Base-by-base conservation (phyloP, 2,113 vertebrate species). In the Albula goreensis region DNA sequence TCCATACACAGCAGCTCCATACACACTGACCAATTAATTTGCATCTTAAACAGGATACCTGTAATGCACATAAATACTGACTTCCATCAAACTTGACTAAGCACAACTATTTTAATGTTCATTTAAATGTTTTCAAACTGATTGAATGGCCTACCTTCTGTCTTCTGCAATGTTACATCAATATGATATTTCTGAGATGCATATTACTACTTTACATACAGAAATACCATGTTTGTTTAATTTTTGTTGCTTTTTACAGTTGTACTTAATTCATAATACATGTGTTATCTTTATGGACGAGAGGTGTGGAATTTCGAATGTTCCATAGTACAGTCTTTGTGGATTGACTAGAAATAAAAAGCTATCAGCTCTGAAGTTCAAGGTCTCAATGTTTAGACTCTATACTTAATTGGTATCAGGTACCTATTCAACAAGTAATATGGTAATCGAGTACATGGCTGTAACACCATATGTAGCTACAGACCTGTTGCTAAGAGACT, bases 101-200 rank as follows among this genome's bases (percentile, higher is more conserved):
- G 11, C 8, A 60, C 11, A 60, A 60, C 17, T 60, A 12, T 60
- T 9, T 11, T 3, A 11, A 60, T 15, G 9, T 15, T n/a, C 19
- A 56, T 56, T 56, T 56, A 22, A 70, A 70, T 70, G 63, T 70
- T 70, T 70, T 70, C 63, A 70, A n/a, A 70, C 1, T 70, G 4
- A n/a, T 22, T 70, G 19, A 70, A n/a, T n/a, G n/a, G 19, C 4
- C 22, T 3, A 60, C 5, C 11, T 60, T 3, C 4, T 70, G 4
- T 70, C 19, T 17, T 6, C 22, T 74, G n/a, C n/a, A 31, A 31
- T 91, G 77, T 12, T 87, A 80, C 89, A 87, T 85, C 79, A 74
- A 19, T 83, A 50, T 82, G 89, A 90, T 87, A 89, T 80, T 86
- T 86, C 85, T 49, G 85, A 66, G 83, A 86, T 79, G 84, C 52